A percentile compares a stretch with the other conserved stretches of the same genome.
These are phyloP conservation scores for Accipiter virgatus DNA, from an alignment of 2,113 vertebrate species.

Conservation along the genomic window DNA sequence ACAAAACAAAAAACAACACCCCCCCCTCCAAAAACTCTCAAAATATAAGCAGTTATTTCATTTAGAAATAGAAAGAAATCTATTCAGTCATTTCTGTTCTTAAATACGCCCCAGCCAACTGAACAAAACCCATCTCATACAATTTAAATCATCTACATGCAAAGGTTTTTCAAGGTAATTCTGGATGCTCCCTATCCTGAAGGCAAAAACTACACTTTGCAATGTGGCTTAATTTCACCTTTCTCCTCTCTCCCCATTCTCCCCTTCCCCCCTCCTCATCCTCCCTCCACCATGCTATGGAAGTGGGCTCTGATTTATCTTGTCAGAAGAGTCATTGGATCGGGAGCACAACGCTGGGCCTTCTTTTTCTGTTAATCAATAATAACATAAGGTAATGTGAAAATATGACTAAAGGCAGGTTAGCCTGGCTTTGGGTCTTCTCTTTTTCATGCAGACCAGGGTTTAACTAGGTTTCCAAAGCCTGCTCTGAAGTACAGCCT, in stretches of 20 bases:
- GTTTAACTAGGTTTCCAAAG: background rate
- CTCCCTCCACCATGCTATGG: background rate
- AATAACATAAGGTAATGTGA: background rate
- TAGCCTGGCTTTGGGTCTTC: background rate
- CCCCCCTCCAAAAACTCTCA: background rate
- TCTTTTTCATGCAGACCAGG: background rate
- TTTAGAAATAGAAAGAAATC: background rate
- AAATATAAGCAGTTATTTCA: background rate
- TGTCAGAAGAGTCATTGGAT: background rate
- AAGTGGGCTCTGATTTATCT: background rate
- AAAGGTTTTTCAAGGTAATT: background rate
- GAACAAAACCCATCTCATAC: background rate
- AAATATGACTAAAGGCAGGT: background rate
- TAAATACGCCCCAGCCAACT: background rate
- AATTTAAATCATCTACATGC: background rate
- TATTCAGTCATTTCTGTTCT: background rate
- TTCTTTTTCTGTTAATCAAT: background rate
- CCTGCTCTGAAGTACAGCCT: background rate
- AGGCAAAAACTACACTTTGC: background rate
- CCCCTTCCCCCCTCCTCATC: background rate
- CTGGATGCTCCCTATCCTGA: background rate
- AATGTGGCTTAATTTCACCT: background rate
- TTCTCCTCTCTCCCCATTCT: background rate
- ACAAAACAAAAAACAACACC: too few species aligned
- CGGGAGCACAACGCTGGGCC: fast-evolving